Conservation (phyloP, 1,140 invertebrate genomes). For the Micrasema minimum region DNA sequence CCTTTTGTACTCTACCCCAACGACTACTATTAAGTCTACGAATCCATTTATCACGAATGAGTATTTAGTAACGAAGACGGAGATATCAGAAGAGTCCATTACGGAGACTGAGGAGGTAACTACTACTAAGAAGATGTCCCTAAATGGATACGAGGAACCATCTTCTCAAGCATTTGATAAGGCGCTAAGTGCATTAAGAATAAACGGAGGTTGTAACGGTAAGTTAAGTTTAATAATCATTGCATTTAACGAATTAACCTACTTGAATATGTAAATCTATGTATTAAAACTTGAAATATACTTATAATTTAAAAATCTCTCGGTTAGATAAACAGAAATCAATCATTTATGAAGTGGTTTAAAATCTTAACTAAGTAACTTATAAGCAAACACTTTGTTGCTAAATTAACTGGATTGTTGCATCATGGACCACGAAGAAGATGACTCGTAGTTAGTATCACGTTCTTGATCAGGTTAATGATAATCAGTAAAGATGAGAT, state of each 20-base stretch:
- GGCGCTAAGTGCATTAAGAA: conserved; percentile 29
- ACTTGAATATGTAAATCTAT: too few species aligned
- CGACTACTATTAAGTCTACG: conserved; percentile 40
- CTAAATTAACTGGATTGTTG: too few species aligned
- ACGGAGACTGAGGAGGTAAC: conserved; percentile 64
- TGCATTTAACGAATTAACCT: too few species aligned
- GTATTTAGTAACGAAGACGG: conserved; percentile 51
- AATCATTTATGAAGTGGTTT: too few species aligned
- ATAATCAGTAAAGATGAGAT: not conserved
- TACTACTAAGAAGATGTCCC: conserved; percentile 63
- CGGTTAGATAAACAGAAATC: too few species aligned
- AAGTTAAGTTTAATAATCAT: conserved; percentile 31
- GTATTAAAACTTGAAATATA: too few species aligned
- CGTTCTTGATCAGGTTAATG: not conserved
- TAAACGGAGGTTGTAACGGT: conserved; percentile 42
- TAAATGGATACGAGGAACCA: conserved; percentile 55
- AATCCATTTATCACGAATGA: conserved; percentile 47
- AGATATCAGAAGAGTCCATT: conserved; percentile 62
- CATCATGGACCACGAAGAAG: too few species aligned
- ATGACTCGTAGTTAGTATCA: too few species aligned
- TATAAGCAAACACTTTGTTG: too few species aligned
- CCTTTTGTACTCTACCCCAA: conserved; percentile 33
- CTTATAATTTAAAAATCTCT: too few species aligned
- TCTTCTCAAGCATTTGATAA: conserved; percentile 15
- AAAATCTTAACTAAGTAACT: too few species aligned